Percentiles rank a stretch among this genome's conserved stretches.
Evolutionary conservation across 2,113 vertebrate genomes (phyloP).

Genomic region (Corythoichthys haematopterus): DNA sequence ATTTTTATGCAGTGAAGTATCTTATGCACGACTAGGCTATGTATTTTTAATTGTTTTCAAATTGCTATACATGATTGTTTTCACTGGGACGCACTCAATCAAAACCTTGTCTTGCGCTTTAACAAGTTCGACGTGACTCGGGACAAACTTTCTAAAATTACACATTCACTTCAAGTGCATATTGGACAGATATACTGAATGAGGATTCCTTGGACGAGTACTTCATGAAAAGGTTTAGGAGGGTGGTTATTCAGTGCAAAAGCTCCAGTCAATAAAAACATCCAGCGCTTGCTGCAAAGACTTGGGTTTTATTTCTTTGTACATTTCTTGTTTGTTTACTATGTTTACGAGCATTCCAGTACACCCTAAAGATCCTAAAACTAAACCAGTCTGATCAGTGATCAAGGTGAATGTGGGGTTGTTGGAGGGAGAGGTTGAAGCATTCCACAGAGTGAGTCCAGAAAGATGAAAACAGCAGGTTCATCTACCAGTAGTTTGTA

Average conservation of each 20-base stretch:
- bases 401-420: slow-evolving; percentile 89
- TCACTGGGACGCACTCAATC: no score
- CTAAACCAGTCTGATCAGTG: slow-evolving; percentile 80
- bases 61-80: no score
- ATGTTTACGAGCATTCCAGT: slow-evolving; percentile 80
- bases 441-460: slow-evolving; percentile 86
- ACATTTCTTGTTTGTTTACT: slow-evolving; percentile 63
- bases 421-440: slow-evolving; percentile 78
- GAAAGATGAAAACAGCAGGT: slow-evolving; percentile 90
- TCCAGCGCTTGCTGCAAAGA: not conserved
- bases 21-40: no score
- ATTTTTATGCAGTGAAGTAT: no score
- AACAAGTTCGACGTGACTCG: no score
- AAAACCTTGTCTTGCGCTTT: no score
- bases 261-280: not conserved
- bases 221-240: not conserved
- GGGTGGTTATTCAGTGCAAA: not conserved
- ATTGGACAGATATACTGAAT: not conserved
- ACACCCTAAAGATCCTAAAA: slow-evolving; percentile 85
- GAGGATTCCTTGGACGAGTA: no score
- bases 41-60: no score
- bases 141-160: not conserved
- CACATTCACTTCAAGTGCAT: slow-evolving; percentile 5
- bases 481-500: slow-evolving; percentile 84
- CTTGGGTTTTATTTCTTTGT: not conserved